These are phyloP conservation scores for Pseudorectes ferrugineus DNA, from an alignment of 2,113 vertebrate species.

Conservation along the genomic window DNA sequence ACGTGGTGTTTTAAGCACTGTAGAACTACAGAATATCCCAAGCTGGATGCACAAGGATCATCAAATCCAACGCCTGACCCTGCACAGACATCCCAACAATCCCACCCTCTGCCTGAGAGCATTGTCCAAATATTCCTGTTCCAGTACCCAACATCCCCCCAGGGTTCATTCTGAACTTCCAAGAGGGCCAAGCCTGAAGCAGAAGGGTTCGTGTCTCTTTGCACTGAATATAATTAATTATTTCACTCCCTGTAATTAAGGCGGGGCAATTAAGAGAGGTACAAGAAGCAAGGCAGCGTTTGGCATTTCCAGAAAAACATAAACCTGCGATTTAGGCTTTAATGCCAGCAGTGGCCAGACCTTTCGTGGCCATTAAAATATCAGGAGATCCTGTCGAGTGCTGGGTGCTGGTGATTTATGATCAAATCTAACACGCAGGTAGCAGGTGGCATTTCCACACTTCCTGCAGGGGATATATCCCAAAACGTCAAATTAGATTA, in stretches of 20 bases:
- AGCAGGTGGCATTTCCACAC: constrained; percentile 45
- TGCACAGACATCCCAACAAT: not conserved
- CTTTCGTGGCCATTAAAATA: not conserved
- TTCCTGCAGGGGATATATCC: constrained; percentile 23
- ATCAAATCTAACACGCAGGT: not conserved
- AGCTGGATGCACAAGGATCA: not conserved
- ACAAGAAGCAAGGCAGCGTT: not conserved
- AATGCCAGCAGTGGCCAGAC: not conserved
- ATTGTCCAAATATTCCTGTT: not conserved
- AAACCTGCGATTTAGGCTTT: not conserved
- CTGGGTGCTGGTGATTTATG: constrained; percentile 1
- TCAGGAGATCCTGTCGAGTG: not conserved
- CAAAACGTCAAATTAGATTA: constrained; percentile 1
- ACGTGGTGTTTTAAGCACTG: not conserved
- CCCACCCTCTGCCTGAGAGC: not conserved
- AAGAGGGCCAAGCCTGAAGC: not conserved
- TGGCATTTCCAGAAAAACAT: not conserved
- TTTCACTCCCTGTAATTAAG: not conserved
- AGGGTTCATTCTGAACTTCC: not conserved
- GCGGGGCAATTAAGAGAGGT: not conserved
- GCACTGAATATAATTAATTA: not conserved
- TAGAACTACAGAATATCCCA: not conserved
- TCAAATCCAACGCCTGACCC: not conserved
- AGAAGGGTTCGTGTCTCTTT: not conserved
- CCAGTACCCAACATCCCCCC: not conserved